These are phyloP conservation scores for Prenolepis imparis DNA, from an alignment of 2,888 invertebrate genomes.

Conservation along the genomic window DNA sequence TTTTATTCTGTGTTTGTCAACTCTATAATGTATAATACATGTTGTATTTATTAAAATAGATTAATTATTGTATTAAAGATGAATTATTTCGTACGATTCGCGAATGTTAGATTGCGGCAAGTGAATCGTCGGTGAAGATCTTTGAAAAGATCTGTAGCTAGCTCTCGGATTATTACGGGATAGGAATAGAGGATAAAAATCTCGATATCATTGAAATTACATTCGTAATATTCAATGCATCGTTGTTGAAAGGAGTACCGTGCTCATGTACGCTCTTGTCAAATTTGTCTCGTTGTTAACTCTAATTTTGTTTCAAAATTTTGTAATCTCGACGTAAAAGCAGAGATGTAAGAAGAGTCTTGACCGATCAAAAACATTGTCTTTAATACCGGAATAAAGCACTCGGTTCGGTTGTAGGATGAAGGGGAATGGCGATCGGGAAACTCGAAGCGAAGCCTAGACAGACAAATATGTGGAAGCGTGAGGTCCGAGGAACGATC, in stretches of 20 bases:
- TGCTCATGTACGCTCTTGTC: constrained; percentile 29
- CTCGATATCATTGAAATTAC: constrained; percentile 32
- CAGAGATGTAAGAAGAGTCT: constrained; percentile 32
- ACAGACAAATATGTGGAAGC: constrained; percentile 79
- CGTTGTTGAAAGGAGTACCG: constrained; percentile 29
- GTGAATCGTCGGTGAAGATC: constrained; percentile 11
- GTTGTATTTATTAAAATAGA: constrained; percentile 3
- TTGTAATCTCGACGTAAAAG: neutral
- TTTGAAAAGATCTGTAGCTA: constrained; percentile 28
- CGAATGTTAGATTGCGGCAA: constrained; percentile 34
- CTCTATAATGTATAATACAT: neutral
- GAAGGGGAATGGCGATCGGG: constrained; percentile 8
- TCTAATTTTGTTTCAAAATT: neutral
- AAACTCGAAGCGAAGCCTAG: constrained; percentile 77
- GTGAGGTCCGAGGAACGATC: constrained; percentile 77
- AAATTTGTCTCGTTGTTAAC: neutral
- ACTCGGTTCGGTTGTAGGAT: constrained; percentile 16
- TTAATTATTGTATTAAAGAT: neutral
- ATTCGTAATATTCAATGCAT: constrained; percentile 28
- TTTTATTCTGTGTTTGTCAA: neutral
- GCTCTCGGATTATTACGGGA: constrained; percentile 36
- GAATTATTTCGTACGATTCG: constrained; percentile 10
- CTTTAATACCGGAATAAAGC: constrained; percentile 35
- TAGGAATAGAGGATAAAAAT: constrained; percentile 12
- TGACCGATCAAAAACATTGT: constrained; percentile 28